These are phyloP conservation scores for Periophthalmodon schlosseri DNA, from an alignment of 2,113 vertebrate genomes.

Conservation along the genomic window DNA sequence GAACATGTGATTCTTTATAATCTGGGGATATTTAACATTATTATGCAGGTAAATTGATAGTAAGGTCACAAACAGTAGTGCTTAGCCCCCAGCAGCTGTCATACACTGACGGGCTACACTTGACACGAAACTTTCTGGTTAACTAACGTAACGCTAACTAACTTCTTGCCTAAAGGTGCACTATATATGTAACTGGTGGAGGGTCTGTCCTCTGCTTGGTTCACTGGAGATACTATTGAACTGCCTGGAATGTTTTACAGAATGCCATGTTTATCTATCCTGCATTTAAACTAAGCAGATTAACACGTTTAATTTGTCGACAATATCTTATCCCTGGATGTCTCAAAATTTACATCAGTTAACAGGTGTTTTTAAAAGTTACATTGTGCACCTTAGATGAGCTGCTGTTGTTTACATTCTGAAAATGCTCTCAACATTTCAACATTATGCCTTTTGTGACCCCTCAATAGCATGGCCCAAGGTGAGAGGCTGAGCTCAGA, in stretches of 20 bases:
- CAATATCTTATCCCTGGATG: too few species aligned
- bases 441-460: neutral
- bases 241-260: too few species aligned
- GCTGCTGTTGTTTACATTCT: too few species aligned
- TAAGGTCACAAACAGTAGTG: neutral
- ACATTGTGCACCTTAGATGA: too few species aligned
- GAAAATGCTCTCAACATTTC: too few species aligned
- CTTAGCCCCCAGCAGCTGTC: neutral
- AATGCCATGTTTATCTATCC: too few species aligned
- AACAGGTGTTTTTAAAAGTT: too few species aligned
- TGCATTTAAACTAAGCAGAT: too few species aligned
- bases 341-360: too few species aligned
- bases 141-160: too few species aligned
- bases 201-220: neutral
- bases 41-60: neutral
- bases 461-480: slow-evolving; percentile 2
- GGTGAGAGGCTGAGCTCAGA: slow-evolving; percentile 71
- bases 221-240: too few species aligned
- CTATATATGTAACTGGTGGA: neutral
- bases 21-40: neutral
- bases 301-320: too few species aligned
- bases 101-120: neutral
- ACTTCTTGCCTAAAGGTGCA: neutral
- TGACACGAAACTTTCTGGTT: neutral
- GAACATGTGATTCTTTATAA: neutral